Evolutionary conservation across 2,888 invertebrate genomes (phyloP).

Genomic region (Tenthredo livida): DNA sequence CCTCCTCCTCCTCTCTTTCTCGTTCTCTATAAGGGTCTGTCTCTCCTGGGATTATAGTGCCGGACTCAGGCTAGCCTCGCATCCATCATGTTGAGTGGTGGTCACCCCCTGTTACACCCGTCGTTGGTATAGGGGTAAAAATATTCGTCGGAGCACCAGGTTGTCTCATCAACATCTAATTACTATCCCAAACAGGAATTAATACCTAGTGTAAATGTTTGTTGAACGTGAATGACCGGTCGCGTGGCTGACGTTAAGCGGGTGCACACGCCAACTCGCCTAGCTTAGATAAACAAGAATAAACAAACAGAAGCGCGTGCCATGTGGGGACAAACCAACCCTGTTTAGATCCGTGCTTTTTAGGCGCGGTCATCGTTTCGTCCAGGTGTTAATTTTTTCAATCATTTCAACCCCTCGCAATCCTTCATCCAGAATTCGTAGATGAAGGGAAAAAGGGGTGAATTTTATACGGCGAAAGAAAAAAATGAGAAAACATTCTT

Average conservation of each 20-base stretch:
- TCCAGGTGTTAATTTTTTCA: background rate
- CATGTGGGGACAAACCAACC: background rate
- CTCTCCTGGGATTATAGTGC: constrained; percentile 8
- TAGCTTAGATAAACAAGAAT: constrained; percentile 40
- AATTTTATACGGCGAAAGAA: background rate
- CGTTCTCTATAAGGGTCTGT: background rate
- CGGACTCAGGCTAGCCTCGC: constrained; percentile 44
- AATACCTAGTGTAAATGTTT: constrained; percentile 46
- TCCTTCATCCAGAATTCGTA: background rate
- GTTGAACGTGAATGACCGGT: constrained; percentile 49
- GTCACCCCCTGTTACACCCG: background rate
- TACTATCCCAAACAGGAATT: constrained; percentile 49
- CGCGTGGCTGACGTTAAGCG: constrained; percentile 45
- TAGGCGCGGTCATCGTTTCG: constrained; percentile 6
- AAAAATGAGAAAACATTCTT: background rate
- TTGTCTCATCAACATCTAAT: constrained; percentile 52
- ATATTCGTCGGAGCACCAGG: constrained; percentile 5
- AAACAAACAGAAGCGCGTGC: constrained; percentile 46
- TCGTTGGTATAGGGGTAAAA: constrained; percentile 1
- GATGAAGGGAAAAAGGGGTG: background rate
- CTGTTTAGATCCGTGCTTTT: background rate
- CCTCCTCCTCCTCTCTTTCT: constrained; percentile 8
- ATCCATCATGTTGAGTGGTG: constrained; percentile 51
- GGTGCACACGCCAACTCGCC: constrained; percentile 26
- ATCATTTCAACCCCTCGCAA: background rate